Conservation (phyloP, 2,888 invertebrate species). For the Mythimna vitellina region DNA sequence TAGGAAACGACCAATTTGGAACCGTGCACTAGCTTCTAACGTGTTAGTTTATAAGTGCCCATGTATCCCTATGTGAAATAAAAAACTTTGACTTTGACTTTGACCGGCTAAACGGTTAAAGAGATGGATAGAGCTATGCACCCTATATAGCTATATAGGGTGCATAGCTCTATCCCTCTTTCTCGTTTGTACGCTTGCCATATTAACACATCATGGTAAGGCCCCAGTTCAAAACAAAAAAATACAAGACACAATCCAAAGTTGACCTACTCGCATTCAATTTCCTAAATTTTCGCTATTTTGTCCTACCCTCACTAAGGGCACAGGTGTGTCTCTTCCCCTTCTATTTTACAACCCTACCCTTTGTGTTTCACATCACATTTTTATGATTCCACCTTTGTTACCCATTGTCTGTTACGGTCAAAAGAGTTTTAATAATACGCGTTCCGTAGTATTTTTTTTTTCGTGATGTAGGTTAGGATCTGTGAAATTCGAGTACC, state of each 20-base stretch:
- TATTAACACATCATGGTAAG: too few relatives aligned
- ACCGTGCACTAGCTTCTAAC: too few relatives aligned
- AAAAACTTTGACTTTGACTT: too few relatives aligned
- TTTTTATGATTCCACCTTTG: slow-evolving; percentile 72
- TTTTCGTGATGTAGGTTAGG: slow-evolving; percentile 41
- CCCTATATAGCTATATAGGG: too few relatives aligned
- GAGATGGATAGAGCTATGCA: too few relatives aligned
- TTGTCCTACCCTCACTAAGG: slow-evolving; percentile 53
- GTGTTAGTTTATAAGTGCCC: too few relatives aligned
- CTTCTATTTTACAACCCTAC: slow-evolving; percentile 61
- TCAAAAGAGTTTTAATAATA: slow-evolving; percentile 74
- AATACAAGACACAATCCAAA: slow-evolving; percentile 24
- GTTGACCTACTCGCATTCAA: slow-evolving; percentile 43
- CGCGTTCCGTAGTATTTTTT: slow-evolving; percentile 56
- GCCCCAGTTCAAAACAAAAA: slow-evolving; percentile 20
- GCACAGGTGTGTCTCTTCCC: slow-evolving; percentile 66
- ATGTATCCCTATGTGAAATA: too few relatives aligned
- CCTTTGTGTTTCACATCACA: slow-evolving; percentile 66
- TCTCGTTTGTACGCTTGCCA: too few relatives aligned
- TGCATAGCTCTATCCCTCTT: too few relatives aligned
- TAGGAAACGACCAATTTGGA: too few relatives aligned
- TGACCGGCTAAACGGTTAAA: too few relatives aligned
- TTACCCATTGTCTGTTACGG: slow-evolving; percentile 67
- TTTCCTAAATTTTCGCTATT: slow-evolving; percentile 60
- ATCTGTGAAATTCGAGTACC: slow-evolving; percentile 48